Percentiles rank a stretch among this genome's conserved stretches.
phyloP scores from a whole-genome alignment of 2,113 vertebrate genomes.

The Halcyon malimbica region DNA sequence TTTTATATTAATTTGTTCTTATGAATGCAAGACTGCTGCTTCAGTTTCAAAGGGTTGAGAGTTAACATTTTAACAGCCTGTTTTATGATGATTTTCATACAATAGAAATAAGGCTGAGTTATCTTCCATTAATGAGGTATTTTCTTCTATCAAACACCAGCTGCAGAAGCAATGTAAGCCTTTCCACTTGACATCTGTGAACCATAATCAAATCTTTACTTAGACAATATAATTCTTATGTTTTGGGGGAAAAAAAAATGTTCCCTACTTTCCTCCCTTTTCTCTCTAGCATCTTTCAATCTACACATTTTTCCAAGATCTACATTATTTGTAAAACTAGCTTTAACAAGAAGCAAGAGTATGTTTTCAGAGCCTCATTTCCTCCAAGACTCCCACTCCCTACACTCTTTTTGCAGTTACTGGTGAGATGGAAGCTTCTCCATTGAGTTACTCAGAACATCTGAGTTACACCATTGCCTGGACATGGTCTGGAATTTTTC shows the following conservation, averaged over 20 bases:
- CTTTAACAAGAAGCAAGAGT: neutral
- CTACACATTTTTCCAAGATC: neutral
- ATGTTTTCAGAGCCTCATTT: neutral
- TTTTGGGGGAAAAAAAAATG: accelerated
- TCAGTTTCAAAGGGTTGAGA: neutral
- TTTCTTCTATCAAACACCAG: neutral
- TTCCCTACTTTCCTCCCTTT: neutral
- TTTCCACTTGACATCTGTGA: neutral
- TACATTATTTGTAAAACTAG: neutral
- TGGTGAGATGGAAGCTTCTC: neutral
- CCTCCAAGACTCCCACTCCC: neutral
- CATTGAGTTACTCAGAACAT: neutral
- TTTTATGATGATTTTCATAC: neutral
- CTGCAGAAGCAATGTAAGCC: neutral
- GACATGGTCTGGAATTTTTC: neutral
- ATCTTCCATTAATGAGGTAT: neutral
- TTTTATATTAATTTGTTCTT: neutral
- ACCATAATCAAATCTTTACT: neutral
- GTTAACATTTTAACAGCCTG: neutral
- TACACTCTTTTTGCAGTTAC: neutral
- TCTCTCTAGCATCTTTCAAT: neutral
- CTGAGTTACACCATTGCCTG: neutral
- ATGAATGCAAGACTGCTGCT: neutral
- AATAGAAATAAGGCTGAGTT: neutral
- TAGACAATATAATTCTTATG: neutral